Evolutionary conservation across 2,888 invertebrate genomes (phyloP).

Genomic region (Tiliacea citrago): DNA sequence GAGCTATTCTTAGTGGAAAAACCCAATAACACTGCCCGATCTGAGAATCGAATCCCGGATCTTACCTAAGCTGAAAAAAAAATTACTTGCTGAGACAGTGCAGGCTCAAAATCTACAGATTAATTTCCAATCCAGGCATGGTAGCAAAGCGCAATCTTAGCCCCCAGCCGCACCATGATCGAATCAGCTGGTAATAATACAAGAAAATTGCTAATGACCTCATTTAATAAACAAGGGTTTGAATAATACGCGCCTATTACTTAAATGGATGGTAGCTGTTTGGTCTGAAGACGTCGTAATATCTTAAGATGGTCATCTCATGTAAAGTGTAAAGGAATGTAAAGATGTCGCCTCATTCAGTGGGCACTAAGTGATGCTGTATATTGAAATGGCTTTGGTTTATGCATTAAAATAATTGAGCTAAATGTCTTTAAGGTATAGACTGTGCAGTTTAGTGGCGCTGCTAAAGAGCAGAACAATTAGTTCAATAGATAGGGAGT

Average conservation of each 20-base stretch:
- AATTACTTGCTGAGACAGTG: background rate
- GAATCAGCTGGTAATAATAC: conserved; percentile 75
- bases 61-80: background rate
- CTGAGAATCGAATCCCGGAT: too few species aligned
- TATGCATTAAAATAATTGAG: conserved; percentile 21
- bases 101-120: background rate
- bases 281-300: conserved; percentile 52
- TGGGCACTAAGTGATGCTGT: conserved; percentile 8
- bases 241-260: conserved; percentile 73
- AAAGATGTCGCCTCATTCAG: conserved; percentile 45
- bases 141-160: conserved; percentile 68
- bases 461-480: background rate
- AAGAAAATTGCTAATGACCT: conserved; percentile 81
- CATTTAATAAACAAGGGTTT: conserved; percentile 82
- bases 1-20: too few species aligned
- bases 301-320: conserved; percentile 41
- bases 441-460: background rate
- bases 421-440: background rate
- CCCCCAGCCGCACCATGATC: conserved; percentile 63
- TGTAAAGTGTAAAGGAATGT: conserved; percentile 38
- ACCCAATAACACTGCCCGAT: too few species aligned
- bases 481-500: background rate
- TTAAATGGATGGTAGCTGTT: conserved; percentile 67
- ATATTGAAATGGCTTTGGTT: conserved; percentile 5
- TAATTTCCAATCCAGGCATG: background rate